These are phyloP conservation scores for Suillia variegata DNA, from an alignment of 2,888 invertebrate genomes.

Conservation along the genomic window DNA sequence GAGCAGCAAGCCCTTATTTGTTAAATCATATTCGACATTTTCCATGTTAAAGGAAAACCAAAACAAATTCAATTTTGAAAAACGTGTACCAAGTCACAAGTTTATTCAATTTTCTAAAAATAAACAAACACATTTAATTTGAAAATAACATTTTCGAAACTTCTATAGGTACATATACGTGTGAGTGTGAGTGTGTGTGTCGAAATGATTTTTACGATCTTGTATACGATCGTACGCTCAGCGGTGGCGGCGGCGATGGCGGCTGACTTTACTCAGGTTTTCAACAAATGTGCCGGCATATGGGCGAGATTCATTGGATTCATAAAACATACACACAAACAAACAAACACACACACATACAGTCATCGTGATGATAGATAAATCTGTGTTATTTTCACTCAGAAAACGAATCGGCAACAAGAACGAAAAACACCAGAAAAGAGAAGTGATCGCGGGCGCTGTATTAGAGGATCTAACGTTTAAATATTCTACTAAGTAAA, in stretches of 20 bases:
- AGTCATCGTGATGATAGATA: neutral
- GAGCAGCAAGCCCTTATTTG: too few relatives aligned
- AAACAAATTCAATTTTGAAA: too few relatives aligned
- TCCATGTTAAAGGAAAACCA: too few relatives aligned
- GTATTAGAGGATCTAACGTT: neutral
- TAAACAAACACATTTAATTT: constrained; percentile 48
- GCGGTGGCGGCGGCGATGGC: too few relatives aligned
- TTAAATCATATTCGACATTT: too few relatives aligned
- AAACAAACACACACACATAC: too few relatives aligned
- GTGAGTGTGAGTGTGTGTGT: too few relatives aligned
- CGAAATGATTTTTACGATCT: constrained; percentile 28
- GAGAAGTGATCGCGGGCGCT: neutral
- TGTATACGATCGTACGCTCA: constrained; percentile 29
- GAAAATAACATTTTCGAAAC: constrained; percentile 14
- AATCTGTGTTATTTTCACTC: neutral
- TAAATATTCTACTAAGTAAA: neutral
- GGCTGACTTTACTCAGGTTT: constrained; percentile 1
- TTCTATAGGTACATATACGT: neutral
- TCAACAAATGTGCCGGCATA: neutral
- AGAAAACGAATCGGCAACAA: too few relatives aligned
- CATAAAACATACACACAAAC: too few relatives aligned
- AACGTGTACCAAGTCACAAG: neutral
- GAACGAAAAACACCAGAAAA: too few relatives aligned
- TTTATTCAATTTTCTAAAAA: constrained; percentile 50
- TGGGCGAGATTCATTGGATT: too few relatives aligned